phyloP scores from a whole-genome alignment of 1,140 invertebrate genomes.

The Ceratina australensis region DNA sequence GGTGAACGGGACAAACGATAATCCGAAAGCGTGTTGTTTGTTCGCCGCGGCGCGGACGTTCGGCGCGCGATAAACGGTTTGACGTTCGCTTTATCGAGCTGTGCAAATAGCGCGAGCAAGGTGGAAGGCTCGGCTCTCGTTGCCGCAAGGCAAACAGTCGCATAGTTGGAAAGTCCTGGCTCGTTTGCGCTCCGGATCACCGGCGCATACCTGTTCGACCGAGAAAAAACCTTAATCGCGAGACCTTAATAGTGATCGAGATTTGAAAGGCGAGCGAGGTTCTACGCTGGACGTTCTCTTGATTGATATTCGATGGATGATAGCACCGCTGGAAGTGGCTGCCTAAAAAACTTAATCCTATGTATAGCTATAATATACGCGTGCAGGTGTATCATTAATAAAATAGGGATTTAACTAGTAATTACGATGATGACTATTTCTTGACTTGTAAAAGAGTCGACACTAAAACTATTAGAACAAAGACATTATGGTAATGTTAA shows the following conservation, averaged over 20 bases:
- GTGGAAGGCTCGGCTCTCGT: constrained; percentile 57
- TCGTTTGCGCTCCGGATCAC: constrained; percentile 18
- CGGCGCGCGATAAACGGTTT: constrained; percentile 67
- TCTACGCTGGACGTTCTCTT: constrained; percentile 72
- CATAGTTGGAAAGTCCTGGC: constrained; percentile 54
- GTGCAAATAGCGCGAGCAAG: constrained; percentile 69
- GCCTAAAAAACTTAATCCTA: constrained; percentile 23
- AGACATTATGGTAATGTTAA: too few species aligned
- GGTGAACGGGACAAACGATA: constrained; percentile 13
- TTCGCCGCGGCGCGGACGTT: constrained; percentile 60
- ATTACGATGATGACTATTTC: too few species aligned
- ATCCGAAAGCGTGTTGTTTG: constrained; percentile 12
- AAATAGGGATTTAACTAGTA: too few species aligned
- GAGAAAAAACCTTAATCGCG: not conserved
- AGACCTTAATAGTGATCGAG: not conserved
- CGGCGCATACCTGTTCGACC: constrained; percentile 42
- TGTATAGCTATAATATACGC: too few species aligned
- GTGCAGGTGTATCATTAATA: too few species aligned
- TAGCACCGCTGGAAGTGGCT: constrained; percentile 74
- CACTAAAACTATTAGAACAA: too few species aligned
- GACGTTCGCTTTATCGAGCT: constrained; percentile 67
- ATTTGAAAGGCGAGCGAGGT: constrained; percentile 29
- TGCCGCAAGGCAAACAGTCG: constrained; percentile 62
- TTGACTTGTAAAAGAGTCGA: too few species aligned
- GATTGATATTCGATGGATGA: constrained; percentile 72